These are phyloP conservation scores for Merodon equestris DNA, from an alignment of 2,888 invertebrate species.

Conservation along the genomic window DNA sequence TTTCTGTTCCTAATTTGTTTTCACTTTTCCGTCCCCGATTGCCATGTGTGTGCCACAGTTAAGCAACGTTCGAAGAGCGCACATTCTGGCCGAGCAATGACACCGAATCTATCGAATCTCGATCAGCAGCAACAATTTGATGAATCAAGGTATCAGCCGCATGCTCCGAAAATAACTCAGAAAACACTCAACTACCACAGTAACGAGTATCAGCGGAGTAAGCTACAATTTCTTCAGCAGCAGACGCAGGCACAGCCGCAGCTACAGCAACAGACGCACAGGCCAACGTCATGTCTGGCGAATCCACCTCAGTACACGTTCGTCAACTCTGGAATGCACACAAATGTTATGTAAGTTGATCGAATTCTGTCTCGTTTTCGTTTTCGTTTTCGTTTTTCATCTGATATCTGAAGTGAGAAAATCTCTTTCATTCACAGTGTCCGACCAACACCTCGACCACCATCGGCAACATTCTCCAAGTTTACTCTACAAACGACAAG, in stretches of 20 bases:
- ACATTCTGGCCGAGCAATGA: constrained; percentile 76
- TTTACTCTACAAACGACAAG: constrained; percentile 86
- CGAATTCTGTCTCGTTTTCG: constrained; percentile 1
- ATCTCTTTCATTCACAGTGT: constrained; percentile 71
- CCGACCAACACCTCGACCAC: constrained; percentile 76
- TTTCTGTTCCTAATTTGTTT: constrained; percentile 21
- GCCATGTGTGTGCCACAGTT: constrained; percentile 70
- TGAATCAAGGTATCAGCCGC: constrained; percentile 63
- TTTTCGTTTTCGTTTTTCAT: constrained; percentile 12
- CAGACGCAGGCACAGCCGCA: constrained; percentile 59
- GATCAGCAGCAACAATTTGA: constrained; percentile 70
- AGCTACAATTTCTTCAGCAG: constrained; percentile 76
- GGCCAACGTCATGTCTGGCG: constrained; percentile 69
- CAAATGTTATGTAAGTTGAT: constrained; percentile 78
- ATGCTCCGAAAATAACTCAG: constrained; percentile 76
- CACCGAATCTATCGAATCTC: constrained; percentile 71
- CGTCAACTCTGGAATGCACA: constrained; percentile 77
- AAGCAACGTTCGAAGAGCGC: constrained; percentile 79
- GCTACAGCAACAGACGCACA: constrained; percentile 61
- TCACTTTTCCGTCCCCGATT: constrained; percentile 1
- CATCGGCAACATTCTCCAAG: constrained; percentile 80
- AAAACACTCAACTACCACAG: constrained; percentile 78
- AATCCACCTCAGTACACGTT: constrained; percentile 73
- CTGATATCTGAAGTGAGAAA: too few species aligned
- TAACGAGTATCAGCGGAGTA: constrained; percentile 76